Conservation (phyloP, 2,888 invertebrate species). For the Magallana nippona region DNA sequence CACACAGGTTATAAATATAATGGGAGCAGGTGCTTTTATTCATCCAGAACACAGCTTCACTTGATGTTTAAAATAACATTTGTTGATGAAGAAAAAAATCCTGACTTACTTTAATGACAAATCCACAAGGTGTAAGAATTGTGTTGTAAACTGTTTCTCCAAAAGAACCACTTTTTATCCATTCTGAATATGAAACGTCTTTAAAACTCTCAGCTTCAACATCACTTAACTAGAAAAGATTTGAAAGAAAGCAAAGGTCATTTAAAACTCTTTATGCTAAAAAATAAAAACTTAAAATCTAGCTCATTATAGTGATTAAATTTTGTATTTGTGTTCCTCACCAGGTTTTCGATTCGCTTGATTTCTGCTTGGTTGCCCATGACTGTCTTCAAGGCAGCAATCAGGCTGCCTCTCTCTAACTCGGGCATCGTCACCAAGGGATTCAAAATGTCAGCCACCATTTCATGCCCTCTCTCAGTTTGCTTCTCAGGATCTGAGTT, state of each 20-base stretch:
- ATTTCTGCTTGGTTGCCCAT: constrained; percentile 24
- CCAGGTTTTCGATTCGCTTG: neutral
- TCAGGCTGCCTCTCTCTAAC: neutral
- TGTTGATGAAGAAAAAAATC: no score
- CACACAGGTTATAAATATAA: no score
- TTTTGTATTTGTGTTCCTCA: neutral
- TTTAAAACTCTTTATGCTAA: neutral
- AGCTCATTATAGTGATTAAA: no score
- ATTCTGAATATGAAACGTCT: constrained; percentile 1
- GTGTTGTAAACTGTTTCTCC: neutral
- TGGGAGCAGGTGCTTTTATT: no score
- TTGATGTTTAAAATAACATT: no score
- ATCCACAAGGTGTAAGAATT: constrained; percentile 8
- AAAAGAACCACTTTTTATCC: constrained; percentile 10
- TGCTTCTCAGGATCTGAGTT: neutral
- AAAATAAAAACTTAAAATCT: no score
- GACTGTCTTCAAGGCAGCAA: neutral
- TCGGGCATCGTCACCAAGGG: neutral
- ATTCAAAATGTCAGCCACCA: constrained; percentile 10
- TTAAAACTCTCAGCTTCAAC: constrained; percentile 1
- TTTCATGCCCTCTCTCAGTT: neutral
- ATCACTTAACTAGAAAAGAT: neutral
- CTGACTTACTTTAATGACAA: neutral
- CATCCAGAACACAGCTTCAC: no score
- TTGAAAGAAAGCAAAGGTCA: neutral